These are phyloP conservation scores for Drosophila nannoptera DNA, from an alignment of 1,140 invertebrate species.

Conservation along the genomic window DNA sequence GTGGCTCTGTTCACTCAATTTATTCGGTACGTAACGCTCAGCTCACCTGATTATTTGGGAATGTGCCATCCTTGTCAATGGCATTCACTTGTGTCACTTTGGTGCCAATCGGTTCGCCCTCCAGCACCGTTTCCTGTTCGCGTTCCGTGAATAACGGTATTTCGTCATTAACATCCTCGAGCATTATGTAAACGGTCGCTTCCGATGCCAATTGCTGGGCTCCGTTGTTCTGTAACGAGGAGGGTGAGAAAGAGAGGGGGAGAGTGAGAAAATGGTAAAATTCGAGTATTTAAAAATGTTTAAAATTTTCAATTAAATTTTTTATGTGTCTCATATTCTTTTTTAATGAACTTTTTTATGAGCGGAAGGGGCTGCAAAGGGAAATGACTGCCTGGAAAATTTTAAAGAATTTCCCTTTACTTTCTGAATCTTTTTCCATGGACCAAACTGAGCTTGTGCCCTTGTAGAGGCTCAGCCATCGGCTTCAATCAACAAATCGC, in stretches of 20 bases:
- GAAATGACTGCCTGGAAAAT: too few species aligned
- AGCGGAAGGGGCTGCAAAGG: too few species aligned
- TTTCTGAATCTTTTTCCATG: too few species aligned
- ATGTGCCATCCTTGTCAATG: slow-evolving; percentile 97
- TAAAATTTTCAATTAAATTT: not conserved
- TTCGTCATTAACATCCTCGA: slow-evolving; percentile 98
- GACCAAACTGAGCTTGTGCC: too few species aligned
- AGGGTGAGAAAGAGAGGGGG: not conserved
- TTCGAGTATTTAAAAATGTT: not conserved
- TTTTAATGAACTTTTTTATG: not conserved
- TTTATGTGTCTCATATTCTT: not conserved
- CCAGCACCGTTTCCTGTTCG: slow-evolving; percentile 95
- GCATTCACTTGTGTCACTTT: slow-evolving; percentile 98
- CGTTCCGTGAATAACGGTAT: slow-evolving; percentile 96
- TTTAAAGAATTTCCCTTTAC: too few species aligned
- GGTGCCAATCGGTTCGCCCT: slow-evolving; percentile 95
- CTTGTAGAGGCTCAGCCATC: too few species aligned
- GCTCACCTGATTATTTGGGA: slow-evolving; percentile 94
- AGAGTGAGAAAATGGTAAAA: slow-evolving; percentile 16
- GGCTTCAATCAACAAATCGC: slow-evolving; percentile 42
- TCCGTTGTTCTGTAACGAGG: slow-evolving; percentile 90
- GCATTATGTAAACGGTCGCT: slow-evolving; percentile 94
- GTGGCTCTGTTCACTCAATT: slow-evolving; percentile 9
- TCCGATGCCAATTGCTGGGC: slow-evolving; percentile 96
- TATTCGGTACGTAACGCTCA: slow-evolving; percentile 9